phyloP scores from a whole-genome alignment of 2,113 vertebrate genomes.

The Isurus oxyrinchus region DNA sequence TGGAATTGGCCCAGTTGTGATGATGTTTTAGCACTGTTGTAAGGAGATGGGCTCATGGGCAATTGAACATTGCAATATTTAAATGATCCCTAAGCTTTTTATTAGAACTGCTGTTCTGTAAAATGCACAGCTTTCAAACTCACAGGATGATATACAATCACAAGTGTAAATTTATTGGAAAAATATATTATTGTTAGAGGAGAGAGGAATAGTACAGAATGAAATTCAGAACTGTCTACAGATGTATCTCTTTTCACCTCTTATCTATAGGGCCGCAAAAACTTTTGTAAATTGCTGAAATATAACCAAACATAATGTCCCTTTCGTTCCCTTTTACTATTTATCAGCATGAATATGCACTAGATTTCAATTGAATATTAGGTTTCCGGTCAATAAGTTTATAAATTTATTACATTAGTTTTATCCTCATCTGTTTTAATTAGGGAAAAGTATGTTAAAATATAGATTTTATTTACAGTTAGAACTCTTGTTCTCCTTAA shows the following conservation, averaged over 20 bases:
- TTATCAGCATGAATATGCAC: neutral
- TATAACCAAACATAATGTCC: neutral
- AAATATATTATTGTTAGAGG: neutral
- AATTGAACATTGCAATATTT: neutral
- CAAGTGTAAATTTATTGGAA: neutral
- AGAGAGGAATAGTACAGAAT: neutral
- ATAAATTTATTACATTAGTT: neutral
- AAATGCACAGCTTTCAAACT: neutral
- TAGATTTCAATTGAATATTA: neutral
- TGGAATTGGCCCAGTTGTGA: neutral
- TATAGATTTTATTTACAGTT: neutral
- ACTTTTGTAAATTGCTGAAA: neutral
- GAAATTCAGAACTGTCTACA: neutral
- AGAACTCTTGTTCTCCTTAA: neutral
- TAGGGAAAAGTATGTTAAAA: neutral
- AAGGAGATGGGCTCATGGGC: neutral
- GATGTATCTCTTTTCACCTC: too few relatives aligned
- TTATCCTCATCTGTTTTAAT: neutral
- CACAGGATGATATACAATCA: neutral
- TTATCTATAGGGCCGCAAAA: neutral
- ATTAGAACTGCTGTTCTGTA: neutral
- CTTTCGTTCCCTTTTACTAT: neutral
- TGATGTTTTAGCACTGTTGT: neutral
- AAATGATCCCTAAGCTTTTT: neutral
- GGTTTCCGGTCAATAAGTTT: neutral